Conservation (phyloP, 2,113 vertebrate species). For the Mus pahari region DNA sequence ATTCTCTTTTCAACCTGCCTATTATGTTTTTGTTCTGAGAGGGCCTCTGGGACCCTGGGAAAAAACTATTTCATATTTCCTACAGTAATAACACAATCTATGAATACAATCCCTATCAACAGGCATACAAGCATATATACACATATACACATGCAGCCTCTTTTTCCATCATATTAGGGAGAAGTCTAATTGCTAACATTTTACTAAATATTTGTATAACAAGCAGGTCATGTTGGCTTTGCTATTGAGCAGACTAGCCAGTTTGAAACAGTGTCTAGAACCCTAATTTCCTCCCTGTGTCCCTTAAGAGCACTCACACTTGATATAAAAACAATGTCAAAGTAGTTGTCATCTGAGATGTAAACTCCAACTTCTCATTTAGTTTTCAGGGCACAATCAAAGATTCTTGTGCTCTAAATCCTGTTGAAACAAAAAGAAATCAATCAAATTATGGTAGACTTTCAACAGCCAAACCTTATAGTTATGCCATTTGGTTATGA, state of each 20-base stretch:
- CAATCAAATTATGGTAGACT: conserved; percentile 9
- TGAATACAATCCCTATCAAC: neutral
- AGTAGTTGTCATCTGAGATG: neutral
- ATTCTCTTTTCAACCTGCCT: conserved; percentile 72
- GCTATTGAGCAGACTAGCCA: neutral
- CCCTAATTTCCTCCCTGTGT: neutral
- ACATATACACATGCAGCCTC: neutral
- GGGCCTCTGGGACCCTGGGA: neutral
- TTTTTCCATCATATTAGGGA: neutral
- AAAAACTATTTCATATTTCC: conserved; percentile 43
- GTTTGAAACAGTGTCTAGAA: neutral
- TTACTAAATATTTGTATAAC: neutral
- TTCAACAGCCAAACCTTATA: neutral
- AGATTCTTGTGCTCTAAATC: neutral
- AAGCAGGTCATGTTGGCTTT: neutral
- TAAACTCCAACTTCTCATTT: conserved; percentile 13
- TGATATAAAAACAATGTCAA: conserved; percentile 48
- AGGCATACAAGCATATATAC: neutral
- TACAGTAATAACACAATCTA: neutral
- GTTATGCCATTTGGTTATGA: neutral
- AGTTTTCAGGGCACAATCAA: conserved; percentile 34
- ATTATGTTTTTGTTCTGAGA: conserved; percentile 46
- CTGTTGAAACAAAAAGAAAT: conserved; percentile 27
- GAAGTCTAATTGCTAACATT: neutral
- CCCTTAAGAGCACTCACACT: conserved; percentile 1